Conservation (phyloP, 1,140 invertebrate species). For the Ceratitis capitata region DNA sequence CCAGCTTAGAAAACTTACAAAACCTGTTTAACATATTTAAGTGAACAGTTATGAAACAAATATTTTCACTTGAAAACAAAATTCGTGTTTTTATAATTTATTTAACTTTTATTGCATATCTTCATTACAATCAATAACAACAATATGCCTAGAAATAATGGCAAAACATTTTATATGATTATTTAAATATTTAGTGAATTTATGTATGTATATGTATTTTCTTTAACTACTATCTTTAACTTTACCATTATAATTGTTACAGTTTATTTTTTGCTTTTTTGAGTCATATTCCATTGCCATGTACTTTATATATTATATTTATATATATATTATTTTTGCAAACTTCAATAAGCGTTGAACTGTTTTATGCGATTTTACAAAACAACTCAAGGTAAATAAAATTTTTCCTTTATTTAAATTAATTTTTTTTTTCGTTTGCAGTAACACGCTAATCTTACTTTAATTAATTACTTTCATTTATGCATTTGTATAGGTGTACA, state of each 20-base stretch:
- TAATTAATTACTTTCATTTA: conserved; percentile 19
- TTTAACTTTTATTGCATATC: conserved; percentile 23
- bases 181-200: not conserved
- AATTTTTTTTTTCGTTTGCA: not conserved
- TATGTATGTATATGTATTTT: not conserved
- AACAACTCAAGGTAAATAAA: conserved; percentile 6
- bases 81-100: not conserved
- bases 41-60: not conserved
- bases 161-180: conserved; percentile 18
- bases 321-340: not conserved
- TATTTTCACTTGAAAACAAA: not conserved
- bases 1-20: not conserved
- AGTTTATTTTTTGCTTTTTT: not conserved
- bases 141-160: conserved; percentile 20
- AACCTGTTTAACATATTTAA: too few species aligned
- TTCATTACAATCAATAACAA: conserved; percentile 25
- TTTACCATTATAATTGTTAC: not conserved
- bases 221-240: conserved; percentile 28
- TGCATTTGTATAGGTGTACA: not conserved
- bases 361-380: conserved; percentile 16
- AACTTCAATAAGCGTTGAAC: not conserved
- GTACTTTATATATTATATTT: not conserved
- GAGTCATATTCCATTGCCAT: not conserved
- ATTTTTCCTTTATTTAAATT: not conserved
- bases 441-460: not conserved